These are phyloP conservation scores for Coregonus clupeaformis DNA, from an alignment of 2,113 vertebrate genomes.

Conservation along the genomic window DNA sequence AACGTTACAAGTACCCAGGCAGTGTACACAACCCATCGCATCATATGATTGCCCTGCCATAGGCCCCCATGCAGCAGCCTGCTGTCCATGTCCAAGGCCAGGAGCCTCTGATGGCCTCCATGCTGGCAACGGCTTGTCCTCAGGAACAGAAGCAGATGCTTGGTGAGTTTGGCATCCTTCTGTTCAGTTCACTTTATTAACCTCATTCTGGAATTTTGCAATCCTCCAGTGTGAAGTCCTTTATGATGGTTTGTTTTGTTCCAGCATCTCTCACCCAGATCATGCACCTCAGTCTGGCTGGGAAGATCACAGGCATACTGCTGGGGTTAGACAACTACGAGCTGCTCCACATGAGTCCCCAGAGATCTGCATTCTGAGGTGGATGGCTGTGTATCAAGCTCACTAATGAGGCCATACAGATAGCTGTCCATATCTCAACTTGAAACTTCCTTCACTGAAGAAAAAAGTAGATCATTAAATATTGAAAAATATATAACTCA, in stretches of 20 bases:
- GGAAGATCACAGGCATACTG: slow-evolving; percentile 98
- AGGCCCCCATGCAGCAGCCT: slow-evolving; percentile 71
- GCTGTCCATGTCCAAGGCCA: slow-evolving; percentile 99
- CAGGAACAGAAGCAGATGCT: slow-evolving; percentile 99
- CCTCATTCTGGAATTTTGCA: too few relatives aligned
- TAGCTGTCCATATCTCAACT: too few relatives aligned
- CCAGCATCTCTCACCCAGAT: slow-evolving; percentile 93
- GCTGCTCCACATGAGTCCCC: slow-evolving; percentile 98
- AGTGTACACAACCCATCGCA: too few relatives aligned
- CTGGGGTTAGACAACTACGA: slow-evolving; percentile 98
- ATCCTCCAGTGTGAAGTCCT: too few relatives aligned
- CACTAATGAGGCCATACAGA: too few relatives aligned
- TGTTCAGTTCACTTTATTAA: too few relatives aligned
- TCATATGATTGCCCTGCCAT: neutral
- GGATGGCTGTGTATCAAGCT: too few relatives aligned
- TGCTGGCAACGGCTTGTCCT: slow-evolving; percentile 96
- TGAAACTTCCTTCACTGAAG: too few relatives aligned
- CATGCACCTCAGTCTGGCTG: slow-evolving; percentile 96
- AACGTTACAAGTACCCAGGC: too few relatives aligned
- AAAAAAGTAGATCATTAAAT: too few relatives aligned
- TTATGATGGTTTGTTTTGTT: too few relatives aligned
- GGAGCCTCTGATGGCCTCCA: slow-evolving; percentile 97
- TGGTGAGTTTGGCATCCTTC: slow-evolving; percentile 72
- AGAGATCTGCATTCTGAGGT: slow-evolving; percentile 56
- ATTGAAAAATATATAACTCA: too few relatives aligned